phyloP scores from a whole-genome alignment of 53 echinoderm and acorn worm species.

The Pentamera pediparva region DNA sequence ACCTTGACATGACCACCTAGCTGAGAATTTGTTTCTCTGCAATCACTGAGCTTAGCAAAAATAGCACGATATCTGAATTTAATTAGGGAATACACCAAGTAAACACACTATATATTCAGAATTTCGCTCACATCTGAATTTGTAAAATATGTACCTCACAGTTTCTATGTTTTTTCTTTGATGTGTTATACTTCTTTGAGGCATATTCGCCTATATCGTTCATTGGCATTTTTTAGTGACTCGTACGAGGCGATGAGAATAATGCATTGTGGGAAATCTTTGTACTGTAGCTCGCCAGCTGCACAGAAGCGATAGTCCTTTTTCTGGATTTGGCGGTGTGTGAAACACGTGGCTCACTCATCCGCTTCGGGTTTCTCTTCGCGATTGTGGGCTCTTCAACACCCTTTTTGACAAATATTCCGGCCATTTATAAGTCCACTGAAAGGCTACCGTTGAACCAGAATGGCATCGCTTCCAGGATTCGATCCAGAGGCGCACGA shows the following conservation, averaged over 20 bases:
- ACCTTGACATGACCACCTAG: not conserved
- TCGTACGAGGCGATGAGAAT: conserved; percentile 1
- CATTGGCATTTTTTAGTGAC: too few species aligned
- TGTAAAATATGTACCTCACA: too few species aligned
- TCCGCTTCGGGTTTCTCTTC: conserved; percentile 26
- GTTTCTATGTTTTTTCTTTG: too few species aligned
- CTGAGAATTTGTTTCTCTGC: too few species aligned
- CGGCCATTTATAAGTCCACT: not conserved
- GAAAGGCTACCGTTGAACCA: not conserved
- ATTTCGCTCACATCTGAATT: too few species aligned
- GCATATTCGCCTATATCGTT: too few species aligned
- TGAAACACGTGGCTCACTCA: conserved; percentile 28
- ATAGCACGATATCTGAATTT: too few species aligned
- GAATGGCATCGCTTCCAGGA: not conserved
- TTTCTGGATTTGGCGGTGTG: not conserved
- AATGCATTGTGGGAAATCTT: conserved; percentile 10
- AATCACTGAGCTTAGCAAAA: too few species aligned
- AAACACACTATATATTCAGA: too few species aligned
- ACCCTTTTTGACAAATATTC: not conserved
- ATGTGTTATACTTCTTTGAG: too few species aligned
- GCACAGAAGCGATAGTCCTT: conserved; percentile 18
- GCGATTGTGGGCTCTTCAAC: not conserved
- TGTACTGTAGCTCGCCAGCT: not conserved
- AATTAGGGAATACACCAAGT: too few species aligned
- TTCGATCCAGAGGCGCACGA: conserved; percentile 74